phyloP scores from a whole-genome alignment of 2,797 vertebrate species.

The Zalophus californianus region DNA sequence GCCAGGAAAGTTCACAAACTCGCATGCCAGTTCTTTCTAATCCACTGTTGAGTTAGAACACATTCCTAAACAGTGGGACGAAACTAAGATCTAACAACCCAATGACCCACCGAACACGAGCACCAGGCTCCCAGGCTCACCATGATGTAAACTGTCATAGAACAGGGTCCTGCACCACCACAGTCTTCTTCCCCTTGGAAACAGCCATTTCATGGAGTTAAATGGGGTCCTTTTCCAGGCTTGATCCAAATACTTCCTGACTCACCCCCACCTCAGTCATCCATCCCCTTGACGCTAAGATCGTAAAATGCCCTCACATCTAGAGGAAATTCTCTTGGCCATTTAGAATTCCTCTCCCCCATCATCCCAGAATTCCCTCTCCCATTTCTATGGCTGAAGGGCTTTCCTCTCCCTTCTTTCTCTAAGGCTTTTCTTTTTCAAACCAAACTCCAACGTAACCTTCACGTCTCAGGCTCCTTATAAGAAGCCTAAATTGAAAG shows the following conservation, averaged over 20 bases:
- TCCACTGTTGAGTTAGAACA: background rate
- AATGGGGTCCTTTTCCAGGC: background rate
- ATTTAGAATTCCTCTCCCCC: background rate
- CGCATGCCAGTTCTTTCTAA: background rate
- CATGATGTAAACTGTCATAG: background rate
- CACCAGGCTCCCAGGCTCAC: background rate
- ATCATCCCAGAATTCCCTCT: background rate
- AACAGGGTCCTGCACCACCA: background rate
- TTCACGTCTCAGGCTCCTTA: background rate
- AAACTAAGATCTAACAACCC: background rate
- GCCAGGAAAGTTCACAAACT: background rate
- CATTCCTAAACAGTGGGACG: background rate
- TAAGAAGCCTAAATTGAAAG: background rate
- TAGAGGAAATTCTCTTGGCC: background rate
- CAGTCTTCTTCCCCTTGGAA: background rate
- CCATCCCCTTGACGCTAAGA: background rate
- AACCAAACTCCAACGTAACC: background rate
- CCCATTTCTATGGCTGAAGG: background rate
- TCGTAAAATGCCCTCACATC: background rate
- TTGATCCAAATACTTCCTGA: background rate
- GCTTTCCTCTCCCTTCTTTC: background rate
- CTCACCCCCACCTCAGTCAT: background rate
- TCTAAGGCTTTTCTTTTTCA: slow-evolving; percentile 19
- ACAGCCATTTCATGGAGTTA: background rate
- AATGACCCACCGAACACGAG: background rate